Evolutionary conservation across 2,888 invertebrate genomes (phyloP).

Genomic region (Ophion obscuratus): DNA sequence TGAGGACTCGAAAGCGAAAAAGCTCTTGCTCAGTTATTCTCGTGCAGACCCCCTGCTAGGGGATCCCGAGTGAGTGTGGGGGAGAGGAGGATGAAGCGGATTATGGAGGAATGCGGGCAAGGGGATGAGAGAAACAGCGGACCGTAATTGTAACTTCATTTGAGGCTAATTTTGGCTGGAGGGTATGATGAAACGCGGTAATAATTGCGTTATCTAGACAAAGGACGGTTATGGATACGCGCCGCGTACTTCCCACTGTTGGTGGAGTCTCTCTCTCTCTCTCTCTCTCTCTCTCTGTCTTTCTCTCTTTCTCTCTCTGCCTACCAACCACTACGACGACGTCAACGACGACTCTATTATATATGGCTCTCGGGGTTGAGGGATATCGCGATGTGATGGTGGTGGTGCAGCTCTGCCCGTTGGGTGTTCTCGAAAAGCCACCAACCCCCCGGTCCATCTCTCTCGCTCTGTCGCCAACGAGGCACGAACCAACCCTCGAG

Average conservation of each 20-base stretch:
- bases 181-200: constrained; percentile 84
- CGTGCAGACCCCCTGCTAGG: constrained; percentile 62
- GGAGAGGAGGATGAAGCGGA: constrained; percentile 41
- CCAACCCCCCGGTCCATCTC: constrained; percentile 53
- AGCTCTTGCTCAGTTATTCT: constrained; percentile 66
- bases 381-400: constrained; percentile 46
- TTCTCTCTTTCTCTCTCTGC: constrained; percentile 13
- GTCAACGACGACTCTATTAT: constrained; percentile 59
- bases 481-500: constrained; percentile 77
- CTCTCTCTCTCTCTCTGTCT: constrained; percentile 16
- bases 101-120: constrained; percentile 57
- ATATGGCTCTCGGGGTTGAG: constrained; percentile 56
- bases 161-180: constrained; percentile 83
- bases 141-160: constrained; percentile 84
- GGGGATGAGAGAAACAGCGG: constrained; percentile 67
- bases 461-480: constrained; percentile 53
- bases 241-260: constrained; percentile 74
- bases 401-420: constrained; percentile 38
- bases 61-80: constrained; percentile 37
- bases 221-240: constrained; percentile 84
- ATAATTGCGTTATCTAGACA: constrained; percentile 83
- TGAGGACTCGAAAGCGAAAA: constrained; percentile 58
- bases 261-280: constrained; percentile 24
- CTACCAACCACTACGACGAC: constrained; percentile 48
- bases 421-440: constrained; percentile 59